These are phyloP conservation scores for Agelastica alni DNA, from an alignment of 2,888 invertebrate species.

Conservation along the genomic window DNA sequence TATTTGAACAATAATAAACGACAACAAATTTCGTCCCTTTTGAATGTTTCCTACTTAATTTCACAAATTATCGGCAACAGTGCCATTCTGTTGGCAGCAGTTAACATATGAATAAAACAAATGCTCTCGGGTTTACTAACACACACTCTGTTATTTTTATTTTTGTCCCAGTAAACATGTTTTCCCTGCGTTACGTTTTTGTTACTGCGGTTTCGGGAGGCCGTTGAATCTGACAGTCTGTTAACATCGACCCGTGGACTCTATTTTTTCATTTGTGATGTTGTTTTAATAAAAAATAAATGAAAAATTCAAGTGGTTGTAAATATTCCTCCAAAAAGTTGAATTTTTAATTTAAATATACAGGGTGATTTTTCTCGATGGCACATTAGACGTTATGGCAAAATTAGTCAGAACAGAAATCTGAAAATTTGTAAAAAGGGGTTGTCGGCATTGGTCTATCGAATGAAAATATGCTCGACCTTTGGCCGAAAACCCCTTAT, in stretches of 20 bases:
- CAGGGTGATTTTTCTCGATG: background rate
- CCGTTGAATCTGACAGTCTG: slow-evolving; percentile 18
- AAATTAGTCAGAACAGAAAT: too few species aligned
- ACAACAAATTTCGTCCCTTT: too few species aligned
- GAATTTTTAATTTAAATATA: background rate
- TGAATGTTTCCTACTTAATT: slow-evolving; percentile 10
- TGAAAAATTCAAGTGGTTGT: background rate
- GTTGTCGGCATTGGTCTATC: too few species aligned
- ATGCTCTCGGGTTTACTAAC: slow-evolving; percentile 32
- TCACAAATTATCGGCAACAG: slow-evolving; percentile 15
- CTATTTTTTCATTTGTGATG: slow-evolving; percentile 9
- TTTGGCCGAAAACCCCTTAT: too few species aligned
- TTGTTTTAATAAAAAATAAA: background rate
- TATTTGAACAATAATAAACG: too few species aligned
- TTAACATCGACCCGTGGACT: slow-evolving; percentile 8
- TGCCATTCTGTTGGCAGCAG: slow-evolving; percentile 22
- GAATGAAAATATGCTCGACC: too few species aligned
- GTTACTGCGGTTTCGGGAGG: slow-evolving; percentile 16
- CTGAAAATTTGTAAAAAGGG: too few species aligned
- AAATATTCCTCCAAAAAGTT: slow-evolving; percentile 1
- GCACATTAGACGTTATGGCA: too few species aligned
- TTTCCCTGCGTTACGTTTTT: slow-evolving; percentile 34
- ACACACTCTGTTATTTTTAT: slow-evolving; percentile 31
- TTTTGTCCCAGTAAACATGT: slow-evolving; percentile 41
- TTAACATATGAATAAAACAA: slow-evolving; percentile 19